Evolutionary conservation across 1,140 invertebrate genomes (phyloP), one percentile per base, ranked within the genome.

Genomic region (Diploscapter pachys): DNA sequence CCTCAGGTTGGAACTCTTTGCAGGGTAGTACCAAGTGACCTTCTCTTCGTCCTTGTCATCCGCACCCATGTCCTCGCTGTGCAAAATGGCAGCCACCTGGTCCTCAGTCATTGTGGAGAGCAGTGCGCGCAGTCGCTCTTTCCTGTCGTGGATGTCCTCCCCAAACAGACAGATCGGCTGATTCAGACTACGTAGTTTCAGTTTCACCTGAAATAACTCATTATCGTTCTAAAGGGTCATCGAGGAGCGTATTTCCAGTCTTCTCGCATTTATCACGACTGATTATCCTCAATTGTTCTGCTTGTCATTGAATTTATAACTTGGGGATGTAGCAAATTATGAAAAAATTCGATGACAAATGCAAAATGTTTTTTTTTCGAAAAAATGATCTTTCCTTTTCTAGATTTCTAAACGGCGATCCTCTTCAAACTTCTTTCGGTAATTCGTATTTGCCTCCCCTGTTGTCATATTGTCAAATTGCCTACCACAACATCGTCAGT

Each of bases 91-190:
- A 57, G 77, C 74, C 2, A 85, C 76, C 74, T 85, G 81, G 63
- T 85, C 82, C 68, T 85, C 83, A 62, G 63, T 72, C 75, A 85
- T 62, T 8, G 67, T 74, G 9, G 83, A 85, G 49, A 85, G 70
- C 11, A 85, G 63, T 48, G 70, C 79, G 63, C 83, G 71, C 5
- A 85, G 66, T 31, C 83, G 73, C 75, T 85, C 83, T 62, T 84
- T 77, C 69, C 84, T 63, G 72, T 86, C 83, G 51, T 83, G 63
- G 13, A 82, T 81, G 70, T 85, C 82, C 73, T 85, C 83, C 11
- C 83, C 83, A 71, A 85, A 85, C 11, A 85, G 66, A 65, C 83
- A 85, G 72, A 85, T 85, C 13, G 83, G 84, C 65, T 85, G 80
- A 73, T 83, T 83, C 48, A 81, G 72, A 9, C 72, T 63, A 48